Conservation (phyloP, 2,797 vertebrate species). For the Gambelia wislizenii region DNA sequence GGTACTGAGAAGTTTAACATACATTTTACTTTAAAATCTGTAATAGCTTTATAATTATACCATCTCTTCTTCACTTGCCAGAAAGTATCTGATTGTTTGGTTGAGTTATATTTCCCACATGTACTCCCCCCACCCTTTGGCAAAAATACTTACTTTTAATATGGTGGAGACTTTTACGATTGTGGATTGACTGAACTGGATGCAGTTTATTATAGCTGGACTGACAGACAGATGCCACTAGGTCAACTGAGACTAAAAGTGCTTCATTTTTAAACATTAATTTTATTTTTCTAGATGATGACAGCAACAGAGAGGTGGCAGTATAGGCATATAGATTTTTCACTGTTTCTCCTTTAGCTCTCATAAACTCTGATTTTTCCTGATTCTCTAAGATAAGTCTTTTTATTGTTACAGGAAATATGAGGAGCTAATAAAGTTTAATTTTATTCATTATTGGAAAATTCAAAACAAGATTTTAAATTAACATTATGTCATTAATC, state of each 20-base stretch:
- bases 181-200: background rate
- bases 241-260: conserved; percentile 9
- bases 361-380: conserved; percentile 21
- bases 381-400: conserved; percentile 22
- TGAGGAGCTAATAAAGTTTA: background rate
- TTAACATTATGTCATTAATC: background rate
- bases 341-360: background rate
- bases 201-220: conserved; percentile 31
- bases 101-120: background rate
- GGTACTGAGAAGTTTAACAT: conserved; percentile 41
- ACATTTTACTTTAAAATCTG: conserved; percentile 13
- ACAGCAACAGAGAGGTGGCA: conserved; percentile 27
- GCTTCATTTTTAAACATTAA: conserved; percentile 36
- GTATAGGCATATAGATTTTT: conserved; percentile 23
- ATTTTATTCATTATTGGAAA: conserved; percentile 3
- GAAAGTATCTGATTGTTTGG: conserved; percentile 43
- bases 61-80: conserved; percentile 38
- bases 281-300: background rate
- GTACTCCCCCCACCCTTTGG: conserved; percentile 18
- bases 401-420: background rate
- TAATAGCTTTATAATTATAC: conserved; percentile 54
- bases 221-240: conserved; percentile 11
- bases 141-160: conserved; percentile 36
- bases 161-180: background rate
- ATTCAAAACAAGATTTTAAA: background rate